Base-by-base conservation (phyloP, 2,797 vertebrate genomes). In the Sebastes minor region DNA sequence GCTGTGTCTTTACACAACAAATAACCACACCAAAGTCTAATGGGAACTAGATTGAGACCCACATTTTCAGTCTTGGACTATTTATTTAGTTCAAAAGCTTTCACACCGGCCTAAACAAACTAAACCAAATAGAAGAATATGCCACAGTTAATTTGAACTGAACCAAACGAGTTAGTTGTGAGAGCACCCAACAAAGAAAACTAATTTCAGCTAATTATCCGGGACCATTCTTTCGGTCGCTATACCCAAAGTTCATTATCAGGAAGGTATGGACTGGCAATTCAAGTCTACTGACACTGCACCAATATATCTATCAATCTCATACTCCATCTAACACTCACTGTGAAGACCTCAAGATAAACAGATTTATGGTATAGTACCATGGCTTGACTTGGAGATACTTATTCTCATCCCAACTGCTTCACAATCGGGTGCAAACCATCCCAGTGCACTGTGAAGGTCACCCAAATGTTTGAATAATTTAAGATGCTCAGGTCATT, bases 401-500 rank as follows among this genome's bases (percentile, higher is more conserved):
- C 16, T 42, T 25, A 61, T 35, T 60, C 5, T 62, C 25, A 52
- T 57, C n/a, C 13, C 28, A 61, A 30, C 20, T 25, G 33, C 35
- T 60, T 79, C 70, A 57, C 12, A 32, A n/a, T 57, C 2, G 3
- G 30, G 20, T 68, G 78, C 35, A 67, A 28, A 63, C 11, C 8
- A 65, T 25, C n/a, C 14, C 52, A 57, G 27, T 18, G 49, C n/a
- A 23, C 5, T 3, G 11, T 74, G 77, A 16, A 49, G 70, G 42
- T 68, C 25, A 63, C 25, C 53, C 30, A 63, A 22, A 22, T 63
- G n/a, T 67, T 74, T 65, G 38, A 80, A 62, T 74, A 53, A 53
- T 67, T 28, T 22, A 30, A 22, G 30, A 46, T 14, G 27, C 4
- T 6, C 49, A 25, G 5, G 8, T 13, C 25, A 74, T 56, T 80